Conservation (phyloP, 2,113 vertebrate genomes). For the Pteronura brasiliensis region DNA sequence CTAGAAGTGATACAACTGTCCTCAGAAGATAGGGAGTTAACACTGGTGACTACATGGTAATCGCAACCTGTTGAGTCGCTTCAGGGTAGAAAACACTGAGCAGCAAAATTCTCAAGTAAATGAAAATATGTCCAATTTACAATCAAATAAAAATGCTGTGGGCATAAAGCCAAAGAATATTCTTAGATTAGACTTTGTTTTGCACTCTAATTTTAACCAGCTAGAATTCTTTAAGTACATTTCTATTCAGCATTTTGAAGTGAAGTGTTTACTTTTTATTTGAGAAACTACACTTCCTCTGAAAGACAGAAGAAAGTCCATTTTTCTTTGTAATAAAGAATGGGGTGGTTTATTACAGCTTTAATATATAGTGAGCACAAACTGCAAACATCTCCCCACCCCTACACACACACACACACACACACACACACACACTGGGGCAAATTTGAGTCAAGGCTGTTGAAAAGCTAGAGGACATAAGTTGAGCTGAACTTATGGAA, state of each 20-base stretch:
- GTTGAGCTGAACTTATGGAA: not conserved
- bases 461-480: not conserved
- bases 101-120: conserved; percentile 30
- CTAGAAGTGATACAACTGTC: not conserved
- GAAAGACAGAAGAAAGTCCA: conserved; percentile 1
- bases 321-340: conserved; percentile 9
- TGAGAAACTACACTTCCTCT: conserved; percentile 5
- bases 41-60: not conserved
- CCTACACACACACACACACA: not conserved
- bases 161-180: conserved; percentile 63
- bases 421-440: not conserved
- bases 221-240: conserved; percentile 49
- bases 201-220: conserved; percentile 64
- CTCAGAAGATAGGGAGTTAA: not conserved
- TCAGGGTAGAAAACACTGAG: not conserved
- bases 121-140: conserved; percentile 65
- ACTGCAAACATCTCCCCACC: not conserved
- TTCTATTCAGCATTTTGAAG: conserved; percentile 52
- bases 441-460: not conserved
- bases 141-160: conserved; percentile 53
- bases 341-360: not conserved
- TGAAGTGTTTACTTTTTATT: conserved; percentile 41
- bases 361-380: not conserved
- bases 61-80: conserved; percentile 8
- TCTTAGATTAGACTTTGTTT: conserved; percentile 64